phyloP scores from a whole-genome alignment of 2,113 vertebrate genomes.

The Hoplias malabaricus region DNA sequence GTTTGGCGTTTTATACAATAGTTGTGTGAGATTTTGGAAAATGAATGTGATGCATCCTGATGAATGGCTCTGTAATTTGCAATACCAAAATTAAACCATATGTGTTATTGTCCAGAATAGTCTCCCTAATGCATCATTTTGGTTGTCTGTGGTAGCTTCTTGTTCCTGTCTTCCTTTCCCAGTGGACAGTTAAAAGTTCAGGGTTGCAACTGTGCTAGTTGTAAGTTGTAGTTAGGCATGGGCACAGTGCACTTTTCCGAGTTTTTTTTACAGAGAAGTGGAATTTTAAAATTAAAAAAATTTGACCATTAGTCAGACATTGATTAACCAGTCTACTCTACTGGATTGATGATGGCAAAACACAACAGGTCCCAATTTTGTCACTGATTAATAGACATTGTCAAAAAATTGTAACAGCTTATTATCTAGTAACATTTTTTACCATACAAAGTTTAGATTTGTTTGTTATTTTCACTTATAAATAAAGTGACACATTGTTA shows the following conservation, averaged over 20 bases:
- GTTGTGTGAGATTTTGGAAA: not conserved
- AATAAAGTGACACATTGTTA: too few relatives aligned
- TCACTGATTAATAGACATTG: too few relatives aligned
- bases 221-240: not conserved
- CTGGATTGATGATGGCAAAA: too few relatives aligned
- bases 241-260: not conserved
- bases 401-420: too few relatives aligned
- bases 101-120: slow-evolving; percentile 11
- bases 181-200: not conserved
- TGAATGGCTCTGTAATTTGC: not conserved
- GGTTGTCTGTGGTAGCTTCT: not conserved
- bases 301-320: too few relatives aligned
- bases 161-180: slow-evolving; percentile 22
- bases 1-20: not conserved
- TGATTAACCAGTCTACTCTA: too few relatives aligned
- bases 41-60: not conserved
- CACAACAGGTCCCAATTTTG: too few relatives aligned
- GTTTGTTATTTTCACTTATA: too few relatives aligned
- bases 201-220: not conserved
- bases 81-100: not conserved
- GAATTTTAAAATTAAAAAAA: too few relatives aligned
- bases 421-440: too few relatives aligned
- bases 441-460: too few relatives aligned
- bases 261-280: too few relatives aligned
- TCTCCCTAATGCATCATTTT: not conserved